These are phyloP conservation scores for Andricus curvator DNA, from an alignment of 2,888 invertebrate genomes.

Conservation along the genomic window DNA sequence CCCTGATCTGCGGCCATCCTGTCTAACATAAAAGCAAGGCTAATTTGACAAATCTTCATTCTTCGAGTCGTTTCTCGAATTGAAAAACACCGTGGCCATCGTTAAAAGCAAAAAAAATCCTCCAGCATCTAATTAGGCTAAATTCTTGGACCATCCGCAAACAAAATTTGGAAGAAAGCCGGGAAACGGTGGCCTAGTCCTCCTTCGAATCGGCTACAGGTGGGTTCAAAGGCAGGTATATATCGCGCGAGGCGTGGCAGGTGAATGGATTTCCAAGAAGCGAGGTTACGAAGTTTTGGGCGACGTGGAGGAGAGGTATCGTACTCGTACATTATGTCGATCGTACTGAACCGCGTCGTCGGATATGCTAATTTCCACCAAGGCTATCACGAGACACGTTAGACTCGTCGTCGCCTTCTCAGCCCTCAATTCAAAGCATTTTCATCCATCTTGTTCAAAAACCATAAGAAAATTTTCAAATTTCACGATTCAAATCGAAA, in stretches of 20 bases:
- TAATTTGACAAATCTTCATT: slow-evolving; percentile 31
- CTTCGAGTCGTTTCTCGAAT: slow-evolving; percentile 8
- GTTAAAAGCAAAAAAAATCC: slow-evolving; percentile 4
- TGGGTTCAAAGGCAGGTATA: slow-evolving; percentile 54
- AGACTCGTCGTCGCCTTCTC: slow-evolving; percentile 71
- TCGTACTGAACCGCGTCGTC: slow-evolving; percentile 41
- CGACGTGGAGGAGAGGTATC: slow-evolving; percentile 24
- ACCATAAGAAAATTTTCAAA: neutral
- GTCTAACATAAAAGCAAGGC: neutral
- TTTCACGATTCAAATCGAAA: slow-evolving; percentile 17
- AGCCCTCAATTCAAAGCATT: slow-evolving; percentile 48
- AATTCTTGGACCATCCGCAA: slow-evolving; percentile 34
- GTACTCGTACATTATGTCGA: slow-evolving; percentile 9
- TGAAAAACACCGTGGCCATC: slow-evolving; percentile 15
- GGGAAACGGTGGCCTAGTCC: slow-evolving; percentile 59
- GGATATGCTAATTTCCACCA: slow-evolving; percentile 61
- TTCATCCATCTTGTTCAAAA: slow-evolving; percentile 11
- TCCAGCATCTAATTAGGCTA: slow-evolving; percentile 35
- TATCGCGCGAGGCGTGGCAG: slow-evolving; percentile 62
- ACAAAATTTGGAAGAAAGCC: slow-evolving; percentile 43
- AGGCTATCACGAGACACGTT: slow-evolving; percentile 62
- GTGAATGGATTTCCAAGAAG: slow-evolving; percentile 65
- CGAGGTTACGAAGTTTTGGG: slow-evolving; percentile 52
- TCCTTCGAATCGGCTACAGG: slow-evolving; percentile 56
- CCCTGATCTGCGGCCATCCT: too few relatives aligned